These are phyloP conservation scores for Teleogryllus occipitalis DNA, from an alignment of 1,140 invertebrate species.

Conservation along the genomic window DNA sequence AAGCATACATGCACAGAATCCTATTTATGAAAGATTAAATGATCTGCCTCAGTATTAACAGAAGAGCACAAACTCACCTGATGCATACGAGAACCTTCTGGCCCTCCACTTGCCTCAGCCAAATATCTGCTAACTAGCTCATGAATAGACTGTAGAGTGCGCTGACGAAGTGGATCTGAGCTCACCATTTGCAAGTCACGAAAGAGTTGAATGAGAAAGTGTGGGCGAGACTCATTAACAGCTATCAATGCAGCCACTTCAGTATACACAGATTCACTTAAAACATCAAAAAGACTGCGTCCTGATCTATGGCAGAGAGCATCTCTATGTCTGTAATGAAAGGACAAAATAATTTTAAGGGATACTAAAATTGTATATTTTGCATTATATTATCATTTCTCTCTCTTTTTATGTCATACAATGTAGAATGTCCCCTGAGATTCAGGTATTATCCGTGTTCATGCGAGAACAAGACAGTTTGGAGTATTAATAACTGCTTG, in stretches of 20 bases:
- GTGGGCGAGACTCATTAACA: constrained; percentile 56
- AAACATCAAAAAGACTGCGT: constrained; percentile 30
- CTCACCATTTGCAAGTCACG: constrained; percentile 54
- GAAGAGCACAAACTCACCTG: neutral
- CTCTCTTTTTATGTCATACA: too few relatives aligned
- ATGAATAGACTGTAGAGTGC: constrained; percentile 50
- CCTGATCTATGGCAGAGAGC: neutral
- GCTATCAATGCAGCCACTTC: constrained; percentile 59
- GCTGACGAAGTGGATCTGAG: constrained; percentile 52
- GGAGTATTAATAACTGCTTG: too few relatives aligned
- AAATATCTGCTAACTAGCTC: constrained; percentile 27
- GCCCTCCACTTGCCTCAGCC: neutral
- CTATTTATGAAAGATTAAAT: neutral
- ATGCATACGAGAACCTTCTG: neutral
- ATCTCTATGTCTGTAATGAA: neutral
- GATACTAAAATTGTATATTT: too few relatives aligned
- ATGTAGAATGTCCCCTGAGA: too few relatives aligned
- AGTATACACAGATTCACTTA: constrained; percentile 58
- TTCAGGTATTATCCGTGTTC: too few relatives aligned
- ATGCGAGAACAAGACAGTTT: too few relatives aligned
- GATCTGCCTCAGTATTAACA: neutral
- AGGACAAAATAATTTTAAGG: too few relatives aligned
- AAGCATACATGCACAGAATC: neutral
- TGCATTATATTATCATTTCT: too few relatives aligned
- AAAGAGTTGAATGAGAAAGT: constrained; percentile 57